A percentile compares a stretch with the other conserved stretches of the same genome.
Evolutionary conservation across 2,797 vertebrate genomes (phyloP).

Genomic region (Rhabdophis nuchalis): DNA sequence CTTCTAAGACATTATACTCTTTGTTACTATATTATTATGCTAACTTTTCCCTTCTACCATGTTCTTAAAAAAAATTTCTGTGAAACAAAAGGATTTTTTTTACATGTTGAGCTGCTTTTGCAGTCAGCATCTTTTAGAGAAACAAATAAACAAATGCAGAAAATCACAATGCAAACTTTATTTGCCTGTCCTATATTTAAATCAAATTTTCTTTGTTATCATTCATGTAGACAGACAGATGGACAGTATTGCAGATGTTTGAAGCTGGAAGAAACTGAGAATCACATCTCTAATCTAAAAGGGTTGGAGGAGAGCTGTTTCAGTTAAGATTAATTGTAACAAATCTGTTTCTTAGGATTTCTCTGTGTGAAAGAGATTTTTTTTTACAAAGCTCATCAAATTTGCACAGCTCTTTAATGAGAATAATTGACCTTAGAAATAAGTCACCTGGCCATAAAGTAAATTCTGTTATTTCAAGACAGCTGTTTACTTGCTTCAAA

Average conservation of each 20-base stretch:
- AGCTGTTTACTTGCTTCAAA: slow-evolving; percentile 34
- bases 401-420: slow-evolving; percentile 50
- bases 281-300: slow-evolving; percentile 13
- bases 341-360: slow-evolving; percentile 43
- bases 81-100: slow-evolving; percentile 55
- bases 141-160: not conserved
- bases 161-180: slow-evolving; percentile 29
- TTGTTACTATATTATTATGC: slow-evolving; percentile 34
- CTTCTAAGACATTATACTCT: slow-evolving; percentile 47
- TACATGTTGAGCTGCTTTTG: slow-evolving; percentile 48
- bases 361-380: slow-evolving; percentile 27
- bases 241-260: no score
- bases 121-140: slow-evolving; percentile 8
- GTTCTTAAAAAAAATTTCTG: no score
- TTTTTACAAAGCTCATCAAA: slow-evolving; percentile 55
- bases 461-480: slow-evolving; percentile 43
- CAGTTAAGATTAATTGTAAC: slow-evolving; percentile 25
- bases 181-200: not conserved
- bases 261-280: not conserved
- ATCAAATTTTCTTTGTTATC: not conserved
- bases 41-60: slow-evolving; percentile 44
- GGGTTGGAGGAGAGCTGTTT: slow-evolving; percentile 44
- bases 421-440: slow-evolving; percentile 55
- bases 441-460: slow-evolving; percentile 56
- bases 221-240: not conserved